Conservation (phyloP, 2,113 vertebrate genomes). For the Petroica traversi region DNA sequence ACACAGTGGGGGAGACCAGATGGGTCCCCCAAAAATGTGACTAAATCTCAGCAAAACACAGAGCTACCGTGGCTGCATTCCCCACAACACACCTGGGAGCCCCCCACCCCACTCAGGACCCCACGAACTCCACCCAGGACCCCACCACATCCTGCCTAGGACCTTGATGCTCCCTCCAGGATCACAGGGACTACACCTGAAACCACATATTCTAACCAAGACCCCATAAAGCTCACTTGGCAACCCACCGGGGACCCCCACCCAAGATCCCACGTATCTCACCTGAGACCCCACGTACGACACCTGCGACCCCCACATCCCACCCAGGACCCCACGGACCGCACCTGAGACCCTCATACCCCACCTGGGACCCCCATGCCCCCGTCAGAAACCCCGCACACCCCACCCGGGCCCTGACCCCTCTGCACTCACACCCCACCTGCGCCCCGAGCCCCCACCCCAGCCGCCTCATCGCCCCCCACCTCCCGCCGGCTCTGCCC, state of each 20-base stretch:
- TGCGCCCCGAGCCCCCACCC: neutral
- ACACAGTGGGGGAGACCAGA: fast-evolving
- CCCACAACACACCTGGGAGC: neutral
- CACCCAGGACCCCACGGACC: neutral
- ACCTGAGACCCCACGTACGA: neutral
- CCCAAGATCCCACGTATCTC: neutral
- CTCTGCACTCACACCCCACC: neutral
- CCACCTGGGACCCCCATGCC: neutral
- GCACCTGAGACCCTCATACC: fast-evolving
- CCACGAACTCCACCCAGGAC: neutral
- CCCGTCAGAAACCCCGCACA: neutral
- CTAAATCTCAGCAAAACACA: fast-evolving
- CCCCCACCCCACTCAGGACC: neutral
- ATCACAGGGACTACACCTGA: neutral
- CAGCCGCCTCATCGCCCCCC: neutral
- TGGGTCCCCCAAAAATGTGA: neutral
- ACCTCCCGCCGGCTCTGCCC: neutral
- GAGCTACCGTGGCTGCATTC: fast-evolving
- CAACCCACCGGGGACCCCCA: neutral
- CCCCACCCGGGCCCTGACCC: neutral
- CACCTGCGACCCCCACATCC: neutral
- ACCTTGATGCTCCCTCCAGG: neutral
- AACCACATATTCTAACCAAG: neutral
- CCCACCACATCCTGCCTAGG: neutral
- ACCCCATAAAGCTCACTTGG: neutral